These are phyloP conservation scores for Serranochromis macrocephalus DNA, from an alignment of 2,113 vertebrate species.

Conservation along the genomic window DNA sequence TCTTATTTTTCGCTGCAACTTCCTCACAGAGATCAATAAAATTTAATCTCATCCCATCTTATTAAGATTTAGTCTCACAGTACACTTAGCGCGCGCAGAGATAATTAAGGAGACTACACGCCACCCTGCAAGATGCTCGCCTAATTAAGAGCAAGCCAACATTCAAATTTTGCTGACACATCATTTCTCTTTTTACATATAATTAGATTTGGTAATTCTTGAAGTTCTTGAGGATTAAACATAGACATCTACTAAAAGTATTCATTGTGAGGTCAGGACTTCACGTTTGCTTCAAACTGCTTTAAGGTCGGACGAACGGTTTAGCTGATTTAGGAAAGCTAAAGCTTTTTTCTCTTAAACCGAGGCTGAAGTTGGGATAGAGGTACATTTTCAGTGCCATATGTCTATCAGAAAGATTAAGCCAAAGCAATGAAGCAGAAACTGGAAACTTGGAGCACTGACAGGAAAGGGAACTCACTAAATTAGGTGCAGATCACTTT, in stretches of 20 bases:
- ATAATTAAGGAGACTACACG: not conserved
- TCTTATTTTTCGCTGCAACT: not conserved
- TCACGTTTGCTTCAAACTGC: not conserved
- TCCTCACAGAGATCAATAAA: constrained; percentile 17
- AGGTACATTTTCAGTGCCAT: not conserved
- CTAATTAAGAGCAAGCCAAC: not conserved
- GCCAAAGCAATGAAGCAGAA: not conserved
- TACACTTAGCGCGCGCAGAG: not conserved
- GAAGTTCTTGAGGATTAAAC: not conserved
- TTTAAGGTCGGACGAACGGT: not conserved
- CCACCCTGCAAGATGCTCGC: not conserved
- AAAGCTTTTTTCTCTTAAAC: not conserved
- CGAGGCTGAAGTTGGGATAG: not conserved
- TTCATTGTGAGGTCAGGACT: not conserved
- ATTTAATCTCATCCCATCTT: not conserved
- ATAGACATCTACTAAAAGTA: not conserved
- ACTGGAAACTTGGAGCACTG: not conserved
- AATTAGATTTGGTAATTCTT: not conserved
- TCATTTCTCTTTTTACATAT: not conserved
- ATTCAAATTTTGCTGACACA: not conserved
- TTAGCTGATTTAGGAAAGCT: not conserved
- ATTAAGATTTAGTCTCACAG: constrained; percentile 25
- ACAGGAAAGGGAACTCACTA: not conserved
- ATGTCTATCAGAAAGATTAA: not conserved
- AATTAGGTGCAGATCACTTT: not conserved